phyloP scores from a whole-genome alignment of 2,888 invertebrate genomes.

The Drosophila limbata region DNA sequence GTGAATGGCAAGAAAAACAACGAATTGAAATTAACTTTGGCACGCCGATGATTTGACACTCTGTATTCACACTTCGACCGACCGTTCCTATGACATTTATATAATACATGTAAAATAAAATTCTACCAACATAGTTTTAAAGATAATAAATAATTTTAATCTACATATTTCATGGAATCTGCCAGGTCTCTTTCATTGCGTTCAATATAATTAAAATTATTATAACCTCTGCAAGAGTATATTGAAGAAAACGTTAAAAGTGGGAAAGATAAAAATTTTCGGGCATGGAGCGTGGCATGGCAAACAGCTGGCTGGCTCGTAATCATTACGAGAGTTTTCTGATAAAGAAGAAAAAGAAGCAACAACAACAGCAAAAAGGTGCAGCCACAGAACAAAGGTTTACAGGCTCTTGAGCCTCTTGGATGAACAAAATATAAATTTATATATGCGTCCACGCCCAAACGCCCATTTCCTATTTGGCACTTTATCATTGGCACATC shows the following conservation, averaged over 20 bases:
- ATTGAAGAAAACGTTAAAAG: slow-evolving; percentile 26
- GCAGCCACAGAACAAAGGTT: slow-evolving; percentile 36
- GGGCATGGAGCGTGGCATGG: slow-evolving; percentile 41
- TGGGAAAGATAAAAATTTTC: slow-evolving; percentile 49
- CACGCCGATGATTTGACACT: neutral
- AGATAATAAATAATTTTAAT: too few species aligned
- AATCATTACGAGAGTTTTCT: slow-evolving; percentile 72
- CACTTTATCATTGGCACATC: slow-evolving; percentile 79
- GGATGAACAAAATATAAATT: slow-evolving; percentile 12
- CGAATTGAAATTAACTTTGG: neutral
- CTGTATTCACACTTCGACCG: neutral
- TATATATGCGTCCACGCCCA: slow-evolving; percentile 19
- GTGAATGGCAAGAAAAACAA: slow-evolving; percentile 25
- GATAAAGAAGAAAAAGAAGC: slow-evolving; percentile 22
- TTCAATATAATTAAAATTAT: neutral
- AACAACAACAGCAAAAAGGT: slow-evolving; percentile 29
- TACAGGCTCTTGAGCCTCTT: slow-evolving; percentile 36
- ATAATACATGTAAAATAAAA: too few species aligned
- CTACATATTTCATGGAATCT: too few species aligned
- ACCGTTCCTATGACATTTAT: neutral
- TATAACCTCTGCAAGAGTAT: neutral
- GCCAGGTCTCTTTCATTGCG: too few species aligned
- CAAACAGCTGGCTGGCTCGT: slow-evolving; percentile 75
- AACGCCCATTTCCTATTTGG: slow-evolving; percentile 38
- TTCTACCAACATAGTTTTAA: too few species aligned